Evolutionary conservation across 2,113 vertebrate species (phyloP).

Genomic region (Columbina picui): DNA sequence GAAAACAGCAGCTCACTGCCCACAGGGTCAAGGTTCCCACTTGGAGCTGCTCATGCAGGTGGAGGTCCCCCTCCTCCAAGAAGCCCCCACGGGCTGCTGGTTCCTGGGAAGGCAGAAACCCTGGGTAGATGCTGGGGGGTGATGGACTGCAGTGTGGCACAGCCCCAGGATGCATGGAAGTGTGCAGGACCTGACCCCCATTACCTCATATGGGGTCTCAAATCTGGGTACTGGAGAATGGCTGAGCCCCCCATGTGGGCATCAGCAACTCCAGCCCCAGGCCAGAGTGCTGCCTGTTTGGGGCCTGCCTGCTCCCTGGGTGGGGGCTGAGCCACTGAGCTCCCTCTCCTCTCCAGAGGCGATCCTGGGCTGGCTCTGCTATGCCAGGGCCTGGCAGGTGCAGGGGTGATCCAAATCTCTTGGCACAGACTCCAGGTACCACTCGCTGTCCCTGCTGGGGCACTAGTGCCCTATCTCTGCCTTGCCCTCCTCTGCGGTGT

Average conservation of each 20-base stretch:
- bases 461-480: fast-evolving
- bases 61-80: neutral
- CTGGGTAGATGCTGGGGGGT: neutral
- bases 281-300: neutral
- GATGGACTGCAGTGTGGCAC: neutral
- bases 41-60: neutral
- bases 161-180: fast-evolving
- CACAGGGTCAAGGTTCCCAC: neutral
- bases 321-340: neutral
- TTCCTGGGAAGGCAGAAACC: neutral
- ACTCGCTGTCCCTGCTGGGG: fast-evolving
- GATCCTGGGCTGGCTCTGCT: neutral
- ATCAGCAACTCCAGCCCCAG: neutral
- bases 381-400: neutral
- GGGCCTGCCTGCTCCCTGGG: too few relatives aligned
- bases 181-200: fast-evolving
- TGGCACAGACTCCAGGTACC: neutral
- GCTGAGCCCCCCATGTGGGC: neutral
- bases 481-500: fast-evolving
- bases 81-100: neutral
- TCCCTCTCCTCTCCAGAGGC: neutral
- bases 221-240: neutral
- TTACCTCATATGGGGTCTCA: neutral
- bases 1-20: neutral
- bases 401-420: neutral